Percentiles rank a stretch among this genome's conserved stretches.
Conservation (phyloP, 2,113 vertebrate genomes). For the Hippocampus comes region DNA sequence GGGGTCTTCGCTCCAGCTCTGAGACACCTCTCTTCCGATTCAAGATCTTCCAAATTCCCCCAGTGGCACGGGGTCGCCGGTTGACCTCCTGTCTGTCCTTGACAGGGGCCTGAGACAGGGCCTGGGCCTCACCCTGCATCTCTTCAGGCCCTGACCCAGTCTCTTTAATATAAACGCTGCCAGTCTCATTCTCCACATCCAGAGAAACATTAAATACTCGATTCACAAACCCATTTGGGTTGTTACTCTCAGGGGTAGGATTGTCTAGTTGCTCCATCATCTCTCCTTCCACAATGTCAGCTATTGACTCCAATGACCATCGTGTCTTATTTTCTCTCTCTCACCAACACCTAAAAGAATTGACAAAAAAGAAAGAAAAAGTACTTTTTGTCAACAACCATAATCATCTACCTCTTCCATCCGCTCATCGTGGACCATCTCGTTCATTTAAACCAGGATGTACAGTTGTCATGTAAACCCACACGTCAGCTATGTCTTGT, state of each 20-base stretch:
- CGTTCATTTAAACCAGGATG: conserved; percentile 54
- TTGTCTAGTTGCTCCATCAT: conserved; percentile 79
- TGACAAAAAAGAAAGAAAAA: conserved; percentile 18
- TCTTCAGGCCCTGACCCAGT: conserved; percentile 55
- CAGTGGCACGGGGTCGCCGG: conserved; percentile 70
- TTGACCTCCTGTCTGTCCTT: conserved; percentile 71
- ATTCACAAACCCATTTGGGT: conserved; percentile 81
- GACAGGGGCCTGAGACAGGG: conserved; percentile 51
- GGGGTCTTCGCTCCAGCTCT: conserved; percentile 75
- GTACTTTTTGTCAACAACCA: conserved; percentile 37
- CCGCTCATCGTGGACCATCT: conserved; percentile 34
- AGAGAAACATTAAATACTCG: conserved; percentile 75
- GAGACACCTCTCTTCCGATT: conserved; percentile 74
- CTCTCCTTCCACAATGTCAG: conserved; percentile 71
- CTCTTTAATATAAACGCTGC: conserved; percentile 65
- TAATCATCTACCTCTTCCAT: conserved; percentile 12
- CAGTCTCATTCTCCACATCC: conserved; percentile 67
- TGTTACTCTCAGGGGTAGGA: conserved; percentile 53
- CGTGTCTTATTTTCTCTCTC: conserved; percentile 40
- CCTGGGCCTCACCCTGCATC: conserved; percentile 45
- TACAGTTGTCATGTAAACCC: conserved; percentile 68
- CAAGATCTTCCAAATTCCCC: conserved; percentile 86
- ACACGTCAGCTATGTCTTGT: conserved; percentile 53
- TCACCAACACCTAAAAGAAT: conserved; percentile 53
- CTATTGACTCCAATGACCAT: conserved; percentile 54